Base-by-base conservation (phyloP, 2,797 vertebrate species). In the Enteromius paludinosus region DNA sequence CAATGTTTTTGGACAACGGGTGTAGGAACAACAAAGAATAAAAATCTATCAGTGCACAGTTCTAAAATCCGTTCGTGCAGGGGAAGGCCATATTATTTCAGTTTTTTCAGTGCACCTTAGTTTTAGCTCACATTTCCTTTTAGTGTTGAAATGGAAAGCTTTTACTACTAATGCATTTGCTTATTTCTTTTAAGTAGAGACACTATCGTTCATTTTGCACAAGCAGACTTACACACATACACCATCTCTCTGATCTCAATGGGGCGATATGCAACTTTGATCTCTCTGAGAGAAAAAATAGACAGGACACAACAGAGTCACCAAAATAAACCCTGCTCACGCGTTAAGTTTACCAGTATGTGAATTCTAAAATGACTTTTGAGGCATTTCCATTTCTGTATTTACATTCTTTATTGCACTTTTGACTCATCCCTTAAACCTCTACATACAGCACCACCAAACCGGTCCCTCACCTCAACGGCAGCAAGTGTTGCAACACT, bases 1-100 rank as follows among this genome's bases (percentile, higher is more conserved):
- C 66, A 14, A 12, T 83, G 79, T 79, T 80, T 82, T 65, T 78
- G 72, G 72, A 83, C 85, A 84, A 81, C 12, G 2, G 49, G 64
- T 49, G 56, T 20, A 35, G 20, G 45, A 35, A 61, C 64, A 78
- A 62, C 33, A 81, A 62, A 45, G 23, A 25, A 76, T 43, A 38
- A 43, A 68, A 78, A 52, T n/a, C 5, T 33, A 45, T 73, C n/a
- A 30, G 18, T 49, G 7, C n/a, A 35, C 18, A 33, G 6, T 49
- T 78, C 28, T 47, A 59, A 75, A 41, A 75, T 18, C n/a, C 14
- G 61, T 18, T 25, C 1, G 0, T 43, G n/a, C 35, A 25, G 41
- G 8, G 52, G 20, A 59, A 59, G 33, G 72, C n/a, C 12, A 11
- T 35, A 5, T 18, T 75, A 10, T 25, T n/a, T 25, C 59, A 41